These are phyloP conservation scores for Hyperoplus lanceolatus DNA, from an alignment of 2,797 vertebrate species.

Conservation along the genomic window DNA sequence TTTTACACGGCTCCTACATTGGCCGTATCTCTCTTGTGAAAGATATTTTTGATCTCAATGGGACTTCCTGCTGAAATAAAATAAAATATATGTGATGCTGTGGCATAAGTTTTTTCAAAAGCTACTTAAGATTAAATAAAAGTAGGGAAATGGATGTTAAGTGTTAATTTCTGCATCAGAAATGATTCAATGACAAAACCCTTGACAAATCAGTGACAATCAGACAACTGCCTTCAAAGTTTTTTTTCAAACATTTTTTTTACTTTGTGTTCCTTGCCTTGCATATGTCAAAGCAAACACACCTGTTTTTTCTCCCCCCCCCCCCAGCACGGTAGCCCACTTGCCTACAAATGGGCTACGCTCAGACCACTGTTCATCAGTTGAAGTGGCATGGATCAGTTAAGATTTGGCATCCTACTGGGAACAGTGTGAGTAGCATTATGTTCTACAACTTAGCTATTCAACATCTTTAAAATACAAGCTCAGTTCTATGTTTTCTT, in stretches of 20 bases:
- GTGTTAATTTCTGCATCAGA: neutral
- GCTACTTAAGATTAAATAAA: neutral
- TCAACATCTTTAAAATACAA: neutral
- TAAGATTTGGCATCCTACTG: constrained; percentile 4
- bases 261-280: constrained; percentile 28
- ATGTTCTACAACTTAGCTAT: neutral
- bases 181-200: neutral
- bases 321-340: constrained; percentile 6
- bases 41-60: no score
- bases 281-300: constrained; percentile 59
- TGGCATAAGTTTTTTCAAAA: neutral
- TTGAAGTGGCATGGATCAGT: constrained; percentile 34
- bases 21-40: no score
- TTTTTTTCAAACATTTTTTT: constrained; percentile 33
- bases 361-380: neutral
- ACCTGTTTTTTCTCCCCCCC: constrained; percentile 45
- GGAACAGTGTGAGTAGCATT: constrained; percentile 44
- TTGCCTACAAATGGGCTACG: constrained; percentile 46
- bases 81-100: neutral
- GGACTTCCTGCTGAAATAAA: no score
- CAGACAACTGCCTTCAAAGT: neutral
- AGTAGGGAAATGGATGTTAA: neutral
- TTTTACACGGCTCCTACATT: no score
- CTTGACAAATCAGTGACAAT: neutral
- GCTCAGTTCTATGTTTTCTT: neutral